Conservation (phyloP, 1,140 invertebrate genomes). For the Oscheius sp. region DNA sequence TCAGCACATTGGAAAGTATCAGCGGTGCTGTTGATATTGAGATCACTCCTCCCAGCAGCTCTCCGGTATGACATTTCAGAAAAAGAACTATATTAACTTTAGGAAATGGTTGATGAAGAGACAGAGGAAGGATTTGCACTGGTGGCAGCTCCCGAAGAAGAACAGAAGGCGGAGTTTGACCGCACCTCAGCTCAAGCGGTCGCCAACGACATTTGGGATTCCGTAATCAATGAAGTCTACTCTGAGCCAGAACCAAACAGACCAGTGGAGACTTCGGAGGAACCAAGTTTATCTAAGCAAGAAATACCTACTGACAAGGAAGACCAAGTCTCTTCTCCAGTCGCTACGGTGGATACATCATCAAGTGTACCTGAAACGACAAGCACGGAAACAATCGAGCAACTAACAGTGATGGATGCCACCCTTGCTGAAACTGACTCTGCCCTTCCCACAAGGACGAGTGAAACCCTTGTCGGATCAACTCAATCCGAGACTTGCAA, state of each 20-base stretch:
- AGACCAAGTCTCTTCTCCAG: not conserved
- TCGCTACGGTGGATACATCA: too few species aligned
- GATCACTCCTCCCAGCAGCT: too few species aligned
- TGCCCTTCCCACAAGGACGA: not conserved
- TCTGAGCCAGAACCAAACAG: not conserved
- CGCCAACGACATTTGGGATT: not conserved
- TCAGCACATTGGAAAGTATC: slow-evolving; percentile 3
- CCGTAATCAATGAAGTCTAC: slow-evolving; percentile 12
- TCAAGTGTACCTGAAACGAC: not conserved
- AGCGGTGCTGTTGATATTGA: not conserved
- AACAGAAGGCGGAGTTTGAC: not conserved
- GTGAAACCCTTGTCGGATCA: not conserved
- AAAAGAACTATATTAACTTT: too few species aligned
- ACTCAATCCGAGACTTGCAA: not conserved
- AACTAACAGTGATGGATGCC: not conserved
- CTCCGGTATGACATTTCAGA: too few species aligned
- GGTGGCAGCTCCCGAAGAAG: not conserved
- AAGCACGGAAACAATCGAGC: not conserved
- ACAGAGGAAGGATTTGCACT: not conserved
- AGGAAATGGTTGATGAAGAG: not conserved
- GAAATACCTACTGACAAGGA: not conserved
- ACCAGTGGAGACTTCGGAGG: not conserved
- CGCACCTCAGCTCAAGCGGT: not conserved
- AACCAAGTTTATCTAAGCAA: not conserved
- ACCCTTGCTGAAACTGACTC: too few species aligned